Evolutionary conservation across 64 coral and sea anemone genomes (phyloP).

Genomic region (Pachyseris speciosa): DNA sequence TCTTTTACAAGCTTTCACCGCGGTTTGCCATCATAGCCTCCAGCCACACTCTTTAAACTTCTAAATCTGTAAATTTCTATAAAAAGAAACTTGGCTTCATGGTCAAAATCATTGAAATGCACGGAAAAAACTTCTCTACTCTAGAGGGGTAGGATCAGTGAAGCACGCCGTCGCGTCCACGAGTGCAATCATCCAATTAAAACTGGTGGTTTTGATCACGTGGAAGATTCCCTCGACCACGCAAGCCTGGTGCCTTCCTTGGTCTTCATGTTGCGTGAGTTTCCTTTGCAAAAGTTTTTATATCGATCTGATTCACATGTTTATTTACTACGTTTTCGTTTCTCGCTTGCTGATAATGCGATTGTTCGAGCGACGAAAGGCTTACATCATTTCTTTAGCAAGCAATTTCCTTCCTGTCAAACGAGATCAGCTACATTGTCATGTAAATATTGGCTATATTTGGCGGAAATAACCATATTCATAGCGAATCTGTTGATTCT

Average conservation of each 20-base stretch:
- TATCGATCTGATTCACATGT: not conserved
- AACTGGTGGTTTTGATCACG: constrained; percentile 32
- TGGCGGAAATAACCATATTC: not conserved
- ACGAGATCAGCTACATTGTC: not conserved
- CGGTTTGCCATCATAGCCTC: constrained; percentile 33
- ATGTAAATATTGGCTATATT: constrained; percentile 3
- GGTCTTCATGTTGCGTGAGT: not conserved
- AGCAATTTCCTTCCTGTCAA: not conserved
- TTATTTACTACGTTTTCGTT: not conserved
- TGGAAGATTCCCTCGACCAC: constrained; percentile 55
- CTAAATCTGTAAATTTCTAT: constrained; percentile 63
- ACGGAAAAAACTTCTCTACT: constrained; percentile 56
- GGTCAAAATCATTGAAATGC: constrained; percentile 93
- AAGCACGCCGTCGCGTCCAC: constrained; percentile 70
- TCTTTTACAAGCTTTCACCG: constrained; percentile 48
- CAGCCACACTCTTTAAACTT: constrained; percentile 61
- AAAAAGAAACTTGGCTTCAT: constrained; percentile 73
- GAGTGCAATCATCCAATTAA: constrained; percentile 56
- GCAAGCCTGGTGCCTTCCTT: not conserved
- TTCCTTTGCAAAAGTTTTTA: not conserved
- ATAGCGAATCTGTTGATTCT: too few relatives aligned
- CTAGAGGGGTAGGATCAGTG: constrained; percentile 91
- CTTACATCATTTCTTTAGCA: not conserved
- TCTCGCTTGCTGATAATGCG: not conserved
- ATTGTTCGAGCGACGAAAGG: not conserved